Base-by-base conservation (phyloP, 53 echinoderm and acorn worm species). In the Echinarachnius parma region DNA sequence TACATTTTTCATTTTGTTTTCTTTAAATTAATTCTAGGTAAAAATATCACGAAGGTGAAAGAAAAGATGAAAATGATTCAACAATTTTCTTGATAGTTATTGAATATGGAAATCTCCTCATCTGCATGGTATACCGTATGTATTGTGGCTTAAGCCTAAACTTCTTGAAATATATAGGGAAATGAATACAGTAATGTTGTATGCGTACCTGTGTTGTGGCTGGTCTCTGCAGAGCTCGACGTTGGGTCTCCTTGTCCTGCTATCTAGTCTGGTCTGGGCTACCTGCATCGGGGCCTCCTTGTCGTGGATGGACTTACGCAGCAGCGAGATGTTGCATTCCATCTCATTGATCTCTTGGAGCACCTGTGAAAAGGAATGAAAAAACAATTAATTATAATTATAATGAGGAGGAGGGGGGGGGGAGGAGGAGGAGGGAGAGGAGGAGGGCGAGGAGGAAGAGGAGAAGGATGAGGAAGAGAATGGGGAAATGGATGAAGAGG, bases 281-380 rank as follows among this genome's bases (percentile, higher is more conserved):
- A 98, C 98, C 80, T 98, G 98, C 86, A 98, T 82, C 0, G 98
- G 98, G 0, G 98, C 91, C 47, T 85, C 83, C 81, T 98, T 98
- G 52, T 92, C 92, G 16, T 80, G 71, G 61, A 98, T 82, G 19
- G 98, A 84, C 65, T 88, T 98, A 22, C 98, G 91, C 11, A 90
- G 86, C 7, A 92, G 80, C 11, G 77, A 62, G 53, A 91, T 85
- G 86, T 92, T 92, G 75, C 88, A 88, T 75, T 98, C 91, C 88
- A 91, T 92, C 79, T 98, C 98, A 61, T 98, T 91, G 31, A 98
- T 71, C 57, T 98, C 98, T 98, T 98, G 91, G 3, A 96, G 87
- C 33, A 96, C 95, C 95, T 94, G 48, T 1, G n/a, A 49, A 31
- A 44, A 2, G 28, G 28, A 21, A 34, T 28, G 14, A 46, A 35